phyloP scores from a whole-genome alignment of 1,140 invertebrate species.

The Trichoplusia ni region DNA sequence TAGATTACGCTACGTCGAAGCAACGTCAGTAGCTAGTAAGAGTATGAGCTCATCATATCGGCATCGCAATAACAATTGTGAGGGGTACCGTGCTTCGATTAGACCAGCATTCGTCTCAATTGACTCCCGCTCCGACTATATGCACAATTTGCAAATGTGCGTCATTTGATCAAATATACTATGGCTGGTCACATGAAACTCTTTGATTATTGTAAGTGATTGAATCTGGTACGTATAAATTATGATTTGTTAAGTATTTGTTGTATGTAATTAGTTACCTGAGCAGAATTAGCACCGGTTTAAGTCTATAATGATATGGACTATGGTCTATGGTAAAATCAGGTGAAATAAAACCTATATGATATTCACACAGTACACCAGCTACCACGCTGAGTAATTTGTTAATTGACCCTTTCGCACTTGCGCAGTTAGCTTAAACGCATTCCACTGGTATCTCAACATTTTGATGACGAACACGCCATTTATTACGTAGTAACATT shows the following conservation, averaged over 20 bases:
- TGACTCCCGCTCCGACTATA: slow-evolving; percentile 38
- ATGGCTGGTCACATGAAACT: slow-evolving; percentile 10
- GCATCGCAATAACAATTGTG: slow-evolving; percentile 50
- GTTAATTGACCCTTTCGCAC: slow-evolving; percentile 19
- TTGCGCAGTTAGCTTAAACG: background rate
- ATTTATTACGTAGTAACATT: too few relatives aligned
- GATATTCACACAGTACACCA: too few relatives aligned
- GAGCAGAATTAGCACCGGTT: too few relatives aligned
- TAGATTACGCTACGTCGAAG: too few relatives aligned
- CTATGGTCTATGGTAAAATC: too few relatives aligned
- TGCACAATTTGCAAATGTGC: slow-evolving; percentile 35
- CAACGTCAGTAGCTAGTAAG: background rate
- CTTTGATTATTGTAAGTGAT: background rate
- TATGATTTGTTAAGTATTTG: too few relatives aligned
- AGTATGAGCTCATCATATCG: slow-evolving; percentile 34
- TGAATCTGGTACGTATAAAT: slow-evolving; percentile 1
- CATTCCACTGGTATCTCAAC: slow-evolving; percentile 2
- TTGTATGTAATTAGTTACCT: too few relatives aligned
- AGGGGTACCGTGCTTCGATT: slow-evolving; percentile 54
- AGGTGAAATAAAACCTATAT: too few relatives aligned
- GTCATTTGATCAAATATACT: slow-evolving; percentile 1
- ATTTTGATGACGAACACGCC: slow-evolving; percentile 5
- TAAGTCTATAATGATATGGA: too few relatives aligned
- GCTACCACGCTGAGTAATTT: background rate
- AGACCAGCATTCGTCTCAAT: slow-evolving; percentile 56